These are phyloP conservation scores for Strongylocentrotus purpuratus DNA, from an alignment of 35 echinoderm and acorn worm genomes.

Conservation along the genomic window DNA sequence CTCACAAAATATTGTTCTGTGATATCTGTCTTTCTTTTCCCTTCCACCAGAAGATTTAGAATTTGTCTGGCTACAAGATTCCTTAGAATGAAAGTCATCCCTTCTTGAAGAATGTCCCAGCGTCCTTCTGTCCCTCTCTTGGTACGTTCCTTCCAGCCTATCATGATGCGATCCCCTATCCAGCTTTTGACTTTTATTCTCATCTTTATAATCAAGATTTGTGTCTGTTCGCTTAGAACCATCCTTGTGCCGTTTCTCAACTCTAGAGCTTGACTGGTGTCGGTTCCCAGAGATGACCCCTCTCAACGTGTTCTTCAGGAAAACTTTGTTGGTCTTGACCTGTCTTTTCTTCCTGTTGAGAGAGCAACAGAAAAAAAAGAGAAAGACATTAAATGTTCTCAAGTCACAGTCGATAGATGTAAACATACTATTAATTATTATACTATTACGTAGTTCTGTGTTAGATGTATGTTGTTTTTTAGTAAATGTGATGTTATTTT, in stretches of 20 bases:
- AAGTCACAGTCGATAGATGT: no score
- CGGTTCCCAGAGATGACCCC: neutral
- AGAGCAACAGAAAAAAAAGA: neutral
- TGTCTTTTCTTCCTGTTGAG: constrained; percentile 23
- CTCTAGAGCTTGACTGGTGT: neutral
- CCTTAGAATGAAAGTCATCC: neutral
- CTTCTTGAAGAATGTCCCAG: neutral
- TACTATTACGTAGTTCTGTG: no score
- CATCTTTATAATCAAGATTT: neutral
- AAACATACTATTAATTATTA: no score
- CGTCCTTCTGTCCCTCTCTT: neutral
- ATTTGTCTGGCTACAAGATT: neutral
- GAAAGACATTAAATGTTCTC: no score
- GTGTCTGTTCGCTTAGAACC: neutral
- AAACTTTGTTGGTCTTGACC: neutral
- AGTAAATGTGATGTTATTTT: no score
- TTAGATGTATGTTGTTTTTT: no score
- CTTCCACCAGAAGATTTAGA: neutral
- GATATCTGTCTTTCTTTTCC: neutral
- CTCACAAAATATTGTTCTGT: neutral
- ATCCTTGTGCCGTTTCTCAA: neutral
- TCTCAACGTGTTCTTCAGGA: constrained; percentile 18
- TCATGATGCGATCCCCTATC: neutral
- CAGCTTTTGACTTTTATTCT: neutral
- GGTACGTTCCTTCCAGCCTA: neutral